Evolutionary conservation across 2,113 vertebrate species (phyloP), one percentile per base, ranked within the genome.

Genomic region (Glaucomys volans): DNA sequence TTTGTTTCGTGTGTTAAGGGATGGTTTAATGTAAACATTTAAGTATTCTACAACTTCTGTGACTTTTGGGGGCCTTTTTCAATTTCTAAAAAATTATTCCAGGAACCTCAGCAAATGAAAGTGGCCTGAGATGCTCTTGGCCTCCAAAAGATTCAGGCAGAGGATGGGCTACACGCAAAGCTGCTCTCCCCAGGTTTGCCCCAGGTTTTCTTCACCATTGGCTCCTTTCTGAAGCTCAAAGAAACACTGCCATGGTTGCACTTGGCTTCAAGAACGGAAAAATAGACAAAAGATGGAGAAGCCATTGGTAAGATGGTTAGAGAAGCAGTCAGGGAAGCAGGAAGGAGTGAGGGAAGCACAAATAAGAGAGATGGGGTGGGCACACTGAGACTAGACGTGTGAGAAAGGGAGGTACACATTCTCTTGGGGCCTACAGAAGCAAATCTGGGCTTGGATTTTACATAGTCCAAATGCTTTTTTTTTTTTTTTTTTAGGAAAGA

Each of bases 381-480:
- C 18, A 13, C 76, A 37, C 12, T 72, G 50, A 74, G n/a, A 42
- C 10, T 12, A 4, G 64, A 40, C 1, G 0, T 44, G 18, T 14
- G 44, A 20, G 83, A n/a, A 28, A 17, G 18, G 57, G 64, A 28
- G 2, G 1, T 1, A 4, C 54, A 0, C 6, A 7, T 5, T 72
- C 18, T 76, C 62, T 74, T 22, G 2, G 50, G 10, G 20, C 0
- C 14, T 86, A 42, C 30, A 13, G 54, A 52, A 82, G 20, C 59
- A 94, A 77, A 89, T 79, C 64, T 81, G 85, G 59, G 81, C 10
- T 86, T 66, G 40, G 47, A 62, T 64, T 84, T 87, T 71, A 91
- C 91, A 93, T 52, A 35, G 66, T 26, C 10, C 52, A 71, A 67
- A 66, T 74, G 62, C 28, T 54, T 83, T 85, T 79, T 44, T 37